Base-by-base conservation (phyloP, 2,888 invertebrate genomes). In the Aelia acuminata region DNA sequence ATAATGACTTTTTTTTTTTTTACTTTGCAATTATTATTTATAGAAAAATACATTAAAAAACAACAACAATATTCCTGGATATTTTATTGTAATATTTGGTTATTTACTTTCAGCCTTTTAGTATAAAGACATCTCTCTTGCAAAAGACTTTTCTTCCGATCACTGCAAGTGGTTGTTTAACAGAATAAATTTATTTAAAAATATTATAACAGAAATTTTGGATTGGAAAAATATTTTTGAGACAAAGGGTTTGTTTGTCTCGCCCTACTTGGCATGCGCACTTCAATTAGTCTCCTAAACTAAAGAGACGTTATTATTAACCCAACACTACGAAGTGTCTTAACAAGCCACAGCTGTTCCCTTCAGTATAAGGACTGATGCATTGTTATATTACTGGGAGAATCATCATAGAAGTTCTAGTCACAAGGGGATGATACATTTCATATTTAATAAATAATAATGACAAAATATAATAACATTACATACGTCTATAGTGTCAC, bases 301-400 rank as follows among this genome's bases (percentile, higher is more conserved):
- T 70, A 20, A 70, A 35, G 57, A 57, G 63, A 70, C 63, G 57
- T 57, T 57, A 57, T 57, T 57, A 57, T 57, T 57, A 57, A 57
- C 11, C 57, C 57, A 57, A 26, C 63, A 70, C 63, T 70, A 31
- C 35, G 35, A 35, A 31, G 26, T 20, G 31, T 20, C 63, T 20
- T 70, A 70, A 70, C 63, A 22, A 70, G 63, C 18, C 20, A 5
- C 63, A 70, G 63, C 63, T 70, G 63, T 35, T 70, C 31, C 18
- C 31, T 5, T 31, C 63, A 35, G 10, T 18, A 18, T 35, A 70
- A 70, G 10, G 35, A 70, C 63, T 20, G 0, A 70, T 70, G 18
- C 7, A 70, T 18, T 3, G 5, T 20, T 35, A 20, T 35, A 70
- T 70, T 5, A 18, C 13, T 1, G 10, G 11, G 26, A 20, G 18